Evolutionary conservation across 2,113 vertebrate genomes (phyloP).

Genomic region (Isurus oxyrinchus): DNA sequence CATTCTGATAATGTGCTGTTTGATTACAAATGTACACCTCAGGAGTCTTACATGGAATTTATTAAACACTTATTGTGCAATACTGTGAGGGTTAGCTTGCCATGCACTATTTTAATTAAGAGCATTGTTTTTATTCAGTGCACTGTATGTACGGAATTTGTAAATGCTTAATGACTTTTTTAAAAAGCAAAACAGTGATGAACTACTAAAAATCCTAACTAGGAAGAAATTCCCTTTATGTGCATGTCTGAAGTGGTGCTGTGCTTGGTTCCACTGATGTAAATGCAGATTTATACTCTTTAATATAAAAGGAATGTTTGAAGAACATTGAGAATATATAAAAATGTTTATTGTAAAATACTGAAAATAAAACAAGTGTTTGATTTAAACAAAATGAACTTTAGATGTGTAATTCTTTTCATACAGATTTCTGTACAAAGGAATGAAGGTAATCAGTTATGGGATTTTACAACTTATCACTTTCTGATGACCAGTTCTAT

Average conservation of each 20-base stretch:
- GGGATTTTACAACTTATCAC: constrained; percentile 17
- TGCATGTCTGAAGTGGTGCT: constrained; percentile 1
- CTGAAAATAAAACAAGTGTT: constrained; percentile 26
- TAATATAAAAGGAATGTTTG: constrained; percentile 37
- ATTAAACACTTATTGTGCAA: constrained; percentile 24
- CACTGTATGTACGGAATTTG: constrained; percentile 6
- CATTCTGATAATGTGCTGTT: constrained; percentile 10
- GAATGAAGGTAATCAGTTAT: constrained; percentile 22
- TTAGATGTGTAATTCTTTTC: constrained; percentile 23
- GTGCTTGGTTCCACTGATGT: not conserved
- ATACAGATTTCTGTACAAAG: not conserved
- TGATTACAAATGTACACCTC: constrained; percentile 29
- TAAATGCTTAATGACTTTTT: not conserved
- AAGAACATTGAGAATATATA: constrained; percentile 30
- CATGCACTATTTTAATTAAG: constrained; percentile 33
- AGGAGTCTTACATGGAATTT: constrained; percentile 21
- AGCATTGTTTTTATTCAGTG: not conserved
- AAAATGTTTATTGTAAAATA: constrained; percentile 33
- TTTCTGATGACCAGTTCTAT: not conserved
- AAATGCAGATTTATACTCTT: constrained; percentile 31
- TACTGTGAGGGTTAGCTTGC: constrained; percentile 7
- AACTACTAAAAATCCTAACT: not conserved
- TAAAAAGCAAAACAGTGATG: not conserved
- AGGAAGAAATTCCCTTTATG: constrained; percentile 9
- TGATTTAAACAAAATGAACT: constrained; percentile 28